A percentile compares a stretch with the other conserved stretches of the same genome.
Conservation (phyloP, 2,888 invertebrate genomes). For the Diaperis boleti region DNA sequence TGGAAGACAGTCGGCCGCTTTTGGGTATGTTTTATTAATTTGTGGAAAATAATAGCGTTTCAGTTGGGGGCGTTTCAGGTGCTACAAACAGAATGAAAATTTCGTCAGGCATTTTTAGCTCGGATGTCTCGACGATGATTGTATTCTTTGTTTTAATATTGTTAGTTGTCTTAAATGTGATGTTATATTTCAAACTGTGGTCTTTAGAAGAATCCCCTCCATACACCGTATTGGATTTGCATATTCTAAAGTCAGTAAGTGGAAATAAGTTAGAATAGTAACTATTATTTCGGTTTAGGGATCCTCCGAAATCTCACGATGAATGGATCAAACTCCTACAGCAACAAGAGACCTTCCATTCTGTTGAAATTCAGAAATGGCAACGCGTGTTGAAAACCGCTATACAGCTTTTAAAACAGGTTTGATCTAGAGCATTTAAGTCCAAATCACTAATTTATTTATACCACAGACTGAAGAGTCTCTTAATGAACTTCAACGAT, state of each 20-base stretch:
- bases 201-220: conserved; percentile 73
- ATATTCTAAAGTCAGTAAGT: conserved; percentile 67
- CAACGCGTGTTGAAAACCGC: conserved; percentile 79
- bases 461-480: conserved; percentile 83
- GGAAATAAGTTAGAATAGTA: not conserved
- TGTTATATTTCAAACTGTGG: conserved; percentile 88
- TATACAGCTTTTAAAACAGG: conserved; percentile 80
- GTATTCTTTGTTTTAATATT: conserved; percentile 72
- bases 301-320: conserved; percentile 80
- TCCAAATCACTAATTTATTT: too few species aligned
- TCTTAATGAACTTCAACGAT: conserved; percentile 77
- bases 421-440: not conserved
- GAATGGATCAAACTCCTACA: conserved; percentile 86
- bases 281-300: conserved; percentile 64
- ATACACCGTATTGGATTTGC: conserved; percentile 68
- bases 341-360: conserved; percentile 84
- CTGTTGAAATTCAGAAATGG: conserved; percentile 87
- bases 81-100: conserved; percentile 63
- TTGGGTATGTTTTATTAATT: conserved; percentile 58
- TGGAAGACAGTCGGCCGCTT: conserved; percentile 52
- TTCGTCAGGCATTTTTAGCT: conserved; percentile 55
- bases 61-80: conserved; percentile 54
- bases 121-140: conserved; percentile 62
- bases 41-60: not conserved
- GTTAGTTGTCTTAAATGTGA: conserved; percentile 79